Percentiles rank a stretch among this genome's conserved stretches.
phyloP scores from a whole-genome alignment of 2,888 invertebrate species.

The Aspidapion aeneum region DNA sequence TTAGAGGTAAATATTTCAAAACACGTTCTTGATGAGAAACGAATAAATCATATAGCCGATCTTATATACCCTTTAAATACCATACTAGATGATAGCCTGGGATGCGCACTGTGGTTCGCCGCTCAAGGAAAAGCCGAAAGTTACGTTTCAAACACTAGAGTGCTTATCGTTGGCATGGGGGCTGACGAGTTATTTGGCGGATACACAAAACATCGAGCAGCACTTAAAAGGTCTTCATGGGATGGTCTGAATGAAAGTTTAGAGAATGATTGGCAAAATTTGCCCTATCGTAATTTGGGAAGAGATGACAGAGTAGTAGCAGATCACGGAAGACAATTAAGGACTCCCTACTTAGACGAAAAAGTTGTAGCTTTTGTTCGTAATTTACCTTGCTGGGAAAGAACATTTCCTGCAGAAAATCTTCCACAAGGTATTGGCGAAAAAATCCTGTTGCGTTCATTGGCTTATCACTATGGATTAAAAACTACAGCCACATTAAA shows the following conservation, averaged over 20 bases:
- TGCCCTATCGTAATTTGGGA: conserved; percentile 88
- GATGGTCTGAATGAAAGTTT: conserved; percentile 53
- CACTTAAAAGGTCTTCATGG: conserved; percentile 57
- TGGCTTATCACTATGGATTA: conserved; percentile 66
- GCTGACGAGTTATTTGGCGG: conserved; percentile 98
- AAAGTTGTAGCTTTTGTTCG: conserved; percentile 62
- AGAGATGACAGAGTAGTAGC: conserved; percentile 91
- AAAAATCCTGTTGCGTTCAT: conserved; percentile 79
- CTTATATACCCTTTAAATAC: conserved; percentile 83
- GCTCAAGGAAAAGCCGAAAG: conserved; percentile 62
- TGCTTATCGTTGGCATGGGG: conserved; percentile 85
- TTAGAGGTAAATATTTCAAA: conserved; percentile 72
- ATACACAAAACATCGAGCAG: conserved; percentile 83
- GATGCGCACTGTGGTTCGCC: conserved; percentile 97
- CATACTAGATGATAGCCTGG: conserved; percentile 93
- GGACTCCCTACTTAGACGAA: conserved; percentile 79
- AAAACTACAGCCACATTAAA: conserved; percentile 63
- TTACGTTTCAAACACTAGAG: conserved; percentile 61
- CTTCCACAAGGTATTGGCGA: conserved; percentile 84
- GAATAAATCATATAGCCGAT: conserved; percentile 62
- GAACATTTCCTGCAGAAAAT: conserved; percentile 45
- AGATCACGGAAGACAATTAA: conserved; percentile 81
- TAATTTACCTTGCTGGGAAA: conserved; percentile 63
- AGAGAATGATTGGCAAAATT: conserved; percentile 75
- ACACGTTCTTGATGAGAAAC: conserved; percentile 58